Evolutionary conservation across 2,797 vertebrate genomes (phyloP), one percentile per base, ranked within the genome.

Genomic region (Oreochromis mossambicus): DNA sequence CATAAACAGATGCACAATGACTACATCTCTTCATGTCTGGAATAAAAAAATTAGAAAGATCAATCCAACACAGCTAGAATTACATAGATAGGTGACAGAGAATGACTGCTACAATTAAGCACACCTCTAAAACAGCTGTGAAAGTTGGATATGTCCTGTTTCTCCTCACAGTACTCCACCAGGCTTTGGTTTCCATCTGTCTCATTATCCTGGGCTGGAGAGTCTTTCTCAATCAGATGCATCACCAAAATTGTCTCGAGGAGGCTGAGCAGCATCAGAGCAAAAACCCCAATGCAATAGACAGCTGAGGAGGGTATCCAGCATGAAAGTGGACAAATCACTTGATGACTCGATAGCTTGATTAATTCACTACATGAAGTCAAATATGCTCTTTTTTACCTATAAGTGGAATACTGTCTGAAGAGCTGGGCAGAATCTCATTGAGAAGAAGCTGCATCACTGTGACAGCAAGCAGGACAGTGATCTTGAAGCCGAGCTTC

Each of bases 401-500:
- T 94, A 97, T 97, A 15, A 97, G 46, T 3, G 97, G 97, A 14
- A 96, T 93, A 24, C 84, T 82, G 88, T 95, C 91, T 46, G 97
- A 96, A 2, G 96, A 95, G 0, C 96, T 89, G 1, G 97, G 97
- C 41, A 97, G 92, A 63, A 96, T 97, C 50, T 97, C 96, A 46
- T 96, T 96, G 24, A 97, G 96, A 19, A 97, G 95, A 78, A 97
- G 94, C n/a, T 96, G 96, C 68, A 97, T 82, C 85, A 97, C 96
- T 3, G 97, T 97, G 70, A 95, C 92, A 19, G 96, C 95, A 0
- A 97, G 94, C 83, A 97, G 92, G 70, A 97, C 90, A 1, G 97
- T 96, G 14, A 97, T 92, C 90, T 97, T 97, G 88, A 97, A 97
- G 77, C 86, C 87, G 63, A 97, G 89, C 83, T 97, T 97, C 86